Base-by-base conservation (phyloP, 92 coral and sea anemone genomes). In the Phenganax marumi region DNA sequence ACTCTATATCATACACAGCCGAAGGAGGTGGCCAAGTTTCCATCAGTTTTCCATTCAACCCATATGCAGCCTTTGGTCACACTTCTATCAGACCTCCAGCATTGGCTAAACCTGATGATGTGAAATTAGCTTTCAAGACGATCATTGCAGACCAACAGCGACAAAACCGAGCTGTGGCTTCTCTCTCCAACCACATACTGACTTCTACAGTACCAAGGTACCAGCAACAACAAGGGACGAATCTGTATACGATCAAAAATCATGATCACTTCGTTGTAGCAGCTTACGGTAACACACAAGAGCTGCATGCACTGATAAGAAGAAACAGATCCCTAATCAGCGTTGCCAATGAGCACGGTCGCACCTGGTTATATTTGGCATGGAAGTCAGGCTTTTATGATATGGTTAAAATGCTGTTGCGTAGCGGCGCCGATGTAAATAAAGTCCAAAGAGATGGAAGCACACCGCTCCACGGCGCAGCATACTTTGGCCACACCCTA, bases 391-490 rank as follows among this genome's bases (percentile, higher is more conserved):
- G 90, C 50, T 89, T 86, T 62, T 86, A 83, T 50, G 92, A 89
- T 66, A 84, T 65, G 52, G 73, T 72, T 25, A 69, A 86, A 52
- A 25, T 81, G 53, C 88, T 89, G 25, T 81, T 89, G 25, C 23
- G 62, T 61, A 79, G 73, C 50, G 92, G 86, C 10, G 88, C 89
- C 0, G 55, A 87, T 7, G 72, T 86, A 48, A 86, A 84, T 68
- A 81, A 73, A 64, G 23, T 16, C 21, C 92, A 89, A 73, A 58
- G 62, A 25, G 88, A 80, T 56, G 90, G 90, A 43, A 89, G 90
- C 58, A 89, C 90, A 19, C 81, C 92, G 24, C 90, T 89, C 10
- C 92, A 89, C 55, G 92, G 57, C 4, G 92, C 92, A 10, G 89
- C 90, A n/a, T 86, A 70, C 82, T 89, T 11, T 75, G 88, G 90